phyloP scores from a whole-genome alignment of 2,797 vertebrate species.

The Geotrypetes seraphini region DNA sequence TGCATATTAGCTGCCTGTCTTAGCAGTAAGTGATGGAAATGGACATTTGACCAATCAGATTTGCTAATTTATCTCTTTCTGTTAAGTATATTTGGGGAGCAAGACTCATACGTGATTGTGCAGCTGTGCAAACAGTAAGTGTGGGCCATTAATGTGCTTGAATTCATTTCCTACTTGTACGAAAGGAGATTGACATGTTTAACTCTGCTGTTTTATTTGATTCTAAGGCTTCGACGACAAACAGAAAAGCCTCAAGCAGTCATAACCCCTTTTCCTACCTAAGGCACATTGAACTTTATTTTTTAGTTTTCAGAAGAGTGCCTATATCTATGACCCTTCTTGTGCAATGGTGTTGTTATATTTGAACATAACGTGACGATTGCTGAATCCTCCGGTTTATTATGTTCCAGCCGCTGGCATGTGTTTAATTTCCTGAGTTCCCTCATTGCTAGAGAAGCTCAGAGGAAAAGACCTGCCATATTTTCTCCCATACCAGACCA shows the following conservation, averaged over 20 bases:
- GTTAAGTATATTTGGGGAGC: too few species aligned
- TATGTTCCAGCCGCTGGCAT: conserved; percentile 9
- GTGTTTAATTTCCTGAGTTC: conserved; percentile 36
- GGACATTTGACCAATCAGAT: too few species aligned
- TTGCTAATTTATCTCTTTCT: too few species aligned
- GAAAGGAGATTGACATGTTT: background rate
- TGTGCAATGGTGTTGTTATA: conserved; percentile 1
- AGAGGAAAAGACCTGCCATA: conserved; percentile 11
- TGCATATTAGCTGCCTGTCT: too few species aligned
- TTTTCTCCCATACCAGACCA: conserved; percentile 27
- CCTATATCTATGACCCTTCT: too few species aligned
- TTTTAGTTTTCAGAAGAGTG: too few species aligned
- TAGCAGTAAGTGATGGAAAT: too few species aligned
- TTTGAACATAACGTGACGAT: conserved; percentile 20
- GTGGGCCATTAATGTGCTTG: background rate
- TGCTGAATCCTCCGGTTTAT: conserved; percentile 21
- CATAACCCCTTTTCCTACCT: background rate
- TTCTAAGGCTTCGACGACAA: background rate
- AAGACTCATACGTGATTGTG: too few species aligned
- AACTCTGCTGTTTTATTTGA: background rate
- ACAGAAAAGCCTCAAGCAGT: background rate
- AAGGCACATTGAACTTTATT: background rate
- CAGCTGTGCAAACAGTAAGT: too few species aligned
- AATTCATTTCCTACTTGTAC: conserved; percentile 4
- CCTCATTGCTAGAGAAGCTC: background rate